Percentiles rank a stretch among this genome's conserved stretches.
Conservation (phyloP, 1,140 invertebrate genomes). For the Lithobius niger region DNA sequence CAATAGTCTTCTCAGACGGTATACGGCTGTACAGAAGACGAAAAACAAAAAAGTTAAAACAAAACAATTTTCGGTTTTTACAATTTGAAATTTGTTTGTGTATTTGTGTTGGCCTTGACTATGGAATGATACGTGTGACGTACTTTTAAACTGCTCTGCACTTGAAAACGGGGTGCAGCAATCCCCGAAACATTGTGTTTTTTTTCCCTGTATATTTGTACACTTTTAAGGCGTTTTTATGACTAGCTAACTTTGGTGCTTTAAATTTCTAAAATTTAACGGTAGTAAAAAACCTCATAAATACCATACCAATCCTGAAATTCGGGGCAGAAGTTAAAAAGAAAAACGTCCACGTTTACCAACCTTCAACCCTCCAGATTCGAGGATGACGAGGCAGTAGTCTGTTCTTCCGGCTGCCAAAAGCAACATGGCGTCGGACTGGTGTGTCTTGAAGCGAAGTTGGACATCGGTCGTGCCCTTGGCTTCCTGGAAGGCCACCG, state of each 20-base stretch:
- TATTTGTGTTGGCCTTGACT: no score
- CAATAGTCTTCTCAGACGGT: no score
- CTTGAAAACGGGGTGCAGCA: no score
- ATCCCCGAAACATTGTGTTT: neutral
- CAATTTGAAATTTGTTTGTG: no score
- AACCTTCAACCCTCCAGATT: constrained; percentile 54
- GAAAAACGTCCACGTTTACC: no score
- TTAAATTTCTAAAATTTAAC: neutral
- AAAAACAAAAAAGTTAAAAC: no score
- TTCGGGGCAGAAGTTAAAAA: no score
- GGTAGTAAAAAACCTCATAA: neutral
- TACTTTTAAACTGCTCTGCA: no score
- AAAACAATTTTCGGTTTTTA: no score
- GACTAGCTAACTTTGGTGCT: neutral
- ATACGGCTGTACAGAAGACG: no score
- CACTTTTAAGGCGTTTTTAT: neutral
- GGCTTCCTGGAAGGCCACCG: constrained; percentile 78
- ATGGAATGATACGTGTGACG: no score
- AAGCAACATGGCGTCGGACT: constrained; percentile 73
- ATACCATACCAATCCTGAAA: no score
- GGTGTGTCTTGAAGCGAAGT: constrained; percentile 67
- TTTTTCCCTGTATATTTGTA: neutral
- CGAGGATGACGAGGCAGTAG: constrained; percentile 74
- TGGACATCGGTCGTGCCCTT: constrained; percentile 74
- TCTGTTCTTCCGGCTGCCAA: constrained; percentile 81